Percentiles rank a stretch among this genome's conserved stretches.
These are phyloP conservation scores for Drosophila quinaria DNA, from an alignment of 2,888 invertebrate genomes.

Conservation along the genomic window DNA sequence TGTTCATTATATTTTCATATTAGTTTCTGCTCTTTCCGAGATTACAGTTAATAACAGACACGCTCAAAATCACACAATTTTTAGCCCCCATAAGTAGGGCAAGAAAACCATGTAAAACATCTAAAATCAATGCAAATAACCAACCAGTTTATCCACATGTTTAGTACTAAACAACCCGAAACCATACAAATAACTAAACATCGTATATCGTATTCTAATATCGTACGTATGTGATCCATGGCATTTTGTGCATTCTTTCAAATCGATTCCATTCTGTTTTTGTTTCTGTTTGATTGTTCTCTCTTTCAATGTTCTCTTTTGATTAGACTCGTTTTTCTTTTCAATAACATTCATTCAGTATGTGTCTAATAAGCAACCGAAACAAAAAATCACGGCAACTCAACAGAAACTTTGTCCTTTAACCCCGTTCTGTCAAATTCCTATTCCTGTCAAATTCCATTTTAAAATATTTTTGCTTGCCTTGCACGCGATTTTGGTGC, in stretches of 20 bases:
- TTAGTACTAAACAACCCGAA: slow-evolving; percentile 1
- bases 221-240: slow-evolving; percentile 65
- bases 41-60: slow-evolving; percentile 54
- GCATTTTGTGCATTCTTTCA: slow-evolving; percentile 76
- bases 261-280: slow-evolving; percentile 19
- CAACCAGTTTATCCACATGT: slow-evolving; percentile 43
- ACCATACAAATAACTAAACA: not conserved
- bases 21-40: slow-evolving; percentile 40
- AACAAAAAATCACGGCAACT: slow-evolving; percentile 8
- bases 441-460: not conserved
- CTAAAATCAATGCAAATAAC: slow-evolving; percentile 72
- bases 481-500: slow-evolving; percentile 21
- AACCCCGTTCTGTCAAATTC: slow-evolving; percentile 1
- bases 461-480: slow-evolving; percentile 17
- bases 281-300: slow-evolving; percentile 26
- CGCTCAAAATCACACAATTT: slow-evolving; percentile 6
- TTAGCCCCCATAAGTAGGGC: slow-evolving; percentile 19
- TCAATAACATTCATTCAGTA: slow-evolving; percentile 15
- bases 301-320: slow-evolving; percentile 7
- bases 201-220: slow-evolving; percentile 36
- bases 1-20: slow-evolving; percentile 18
- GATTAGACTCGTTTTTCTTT: slow-evolving; percentile 13
- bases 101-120: slow-evolving; percentile 66
- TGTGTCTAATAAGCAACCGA: slow-evolving; percentile 46
- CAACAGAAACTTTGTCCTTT: not conserved